Base-by-base conservation (phyloP, 2,888 invertebrate species). In the Lithodes maja region DNA sequence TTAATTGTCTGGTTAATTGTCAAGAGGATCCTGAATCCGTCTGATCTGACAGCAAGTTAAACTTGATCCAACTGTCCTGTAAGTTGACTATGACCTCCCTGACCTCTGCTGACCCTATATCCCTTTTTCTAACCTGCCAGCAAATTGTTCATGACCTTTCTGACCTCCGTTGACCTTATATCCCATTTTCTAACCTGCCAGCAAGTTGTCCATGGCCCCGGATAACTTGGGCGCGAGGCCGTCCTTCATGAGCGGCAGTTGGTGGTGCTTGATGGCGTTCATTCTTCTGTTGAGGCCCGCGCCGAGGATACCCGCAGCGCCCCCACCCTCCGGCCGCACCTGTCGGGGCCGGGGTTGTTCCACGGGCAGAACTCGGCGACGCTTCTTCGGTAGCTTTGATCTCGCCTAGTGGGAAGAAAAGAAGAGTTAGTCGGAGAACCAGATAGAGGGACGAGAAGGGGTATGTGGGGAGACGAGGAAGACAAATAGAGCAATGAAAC, bases 211-310 rank as follows among this genome's bases (percentile, higher is more conserved):
- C 83, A 83, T 83, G 83, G 83, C 79, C 12, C 86, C 86, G 3
- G 86, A 74, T 9, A 86, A 53, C 77, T 86, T 86, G 77, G 86
- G 86, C 1, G 78, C 81, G 68, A 85, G 61, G 79, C 85, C 85
- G 52, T 92, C 92, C 80, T 92, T 92, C 5, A 93, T 91, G 53
- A 92, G 95, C 5, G 95, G 94, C 92, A 96, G 96, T 85, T 94
- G 94, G 86, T 95, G 95, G 93, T 96, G 96, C 94, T 97, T 97
- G 92, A 97, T 96, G 83, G 97, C 97, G 93, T 97, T 97, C 94
- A 97, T 96, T 85, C 97, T 95, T 89, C 97, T 95, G 93, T 96
- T 96, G 92, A 93, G 93, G 49, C 93, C 93, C 53, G 92, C 92
- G 55, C 91, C 83, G 33, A 33, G 33, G 33, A 33, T 33, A 33